Percentiles rank a stretch among this genome's conserved stretches.
These are phyloP conservation scores for Lampris megalopsis DNA, from an alignment of 2,113 vertebrate genomes.

Conservation along the genomic window DNA sequence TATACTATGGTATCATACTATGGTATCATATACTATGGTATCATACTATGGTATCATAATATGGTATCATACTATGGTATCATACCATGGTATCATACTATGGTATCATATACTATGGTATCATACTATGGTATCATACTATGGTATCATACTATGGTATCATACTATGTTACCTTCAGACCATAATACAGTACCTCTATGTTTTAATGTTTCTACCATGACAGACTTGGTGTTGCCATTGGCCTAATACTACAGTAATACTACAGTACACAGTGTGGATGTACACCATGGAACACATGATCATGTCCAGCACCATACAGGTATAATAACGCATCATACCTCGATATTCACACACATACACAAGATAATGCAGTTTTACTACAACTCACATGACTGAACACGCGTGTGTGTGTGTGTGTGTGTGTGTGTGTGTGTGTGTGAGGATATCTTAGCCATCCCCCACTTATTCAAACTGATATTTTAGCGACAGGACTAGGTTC, in stretches of 20 bases:
- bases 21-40: too few species aligned
- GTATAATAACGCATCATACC: constrained; percentile 21
- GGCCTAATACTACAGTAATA: constrained; percentile 27
- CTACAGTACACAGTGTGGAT: constrained; percentile 54
- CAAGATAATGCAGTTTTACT: constrained; percentile 32
- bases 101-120: too few species aligned
- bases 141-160: constrained; percentile 32
- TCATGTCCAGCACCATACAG: constrained; percentile 55
- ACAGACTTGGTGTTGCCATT: constrained; percentile 55
- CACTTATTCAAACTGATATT: too few species aligned
- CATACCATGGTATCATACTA: too few species aligned
- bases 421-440: constrained; percentile 3
- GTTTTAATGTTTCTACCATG: constrained; percentile 47
- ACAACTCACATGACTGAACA: constrained; percentile 58
- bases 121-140: constrained; percentile 18
- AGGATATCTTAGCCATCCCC: too few species aligned
- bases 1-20: too few species aligned
- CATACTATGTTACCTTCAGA: constrained; percentile 25
- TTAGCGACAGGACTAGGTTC: too few species aligned
- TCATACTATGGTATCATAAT: too few species aligned
- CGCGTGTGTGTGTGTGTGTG: constrained; percentile 19
- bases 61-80: too few species aligned
- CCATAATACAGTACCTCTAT: constrained; percentile 20
- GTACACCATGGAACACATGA: constrained; percentile 54
- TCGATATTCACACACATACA: constrained; percentile 47